Percentiles rank a stretch among this genome's conserved stretches.
phyloP scores from a whole-genome alignment of 2,113 vertebrate species.

The Eudyptes chrysolophus region DNA sequence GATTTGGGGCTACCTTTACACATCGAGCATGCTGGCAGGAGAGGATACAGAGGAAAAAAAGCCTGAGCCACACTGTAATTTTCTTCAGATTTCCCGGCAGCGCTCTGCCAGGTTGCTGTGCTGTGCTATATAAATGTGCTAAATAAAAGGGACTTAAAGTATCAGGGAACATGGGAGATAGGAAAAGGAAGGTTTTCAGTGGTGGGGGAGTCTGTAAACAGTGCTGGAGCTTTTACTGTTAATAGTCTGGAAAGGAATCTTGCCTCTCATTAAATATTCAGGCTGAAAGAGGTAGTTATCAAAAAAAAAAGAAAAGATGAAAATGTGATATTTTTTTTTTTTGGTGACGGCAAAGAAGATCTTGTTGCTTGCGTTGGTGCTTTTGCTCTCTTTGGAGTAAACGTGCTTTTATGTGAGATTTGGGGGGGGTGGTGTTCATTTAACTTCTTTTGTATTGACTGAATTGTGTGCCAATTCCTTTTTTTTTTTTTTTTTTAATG shows the following conservation, averaged over 20 bases:
- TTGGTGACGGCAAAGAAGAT: neutral
- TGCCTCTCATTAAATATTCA: neutral
- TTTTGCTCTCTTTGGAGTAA: neutral
- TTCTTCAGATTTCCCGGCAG: neutral
- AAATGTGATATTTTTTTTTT: neutral
- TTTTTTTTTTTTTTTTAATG: neutral
- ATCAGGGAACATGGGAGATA: neutral
- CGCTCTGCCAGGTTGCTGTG: neutral
- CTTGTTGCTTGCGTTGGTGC: neutral
- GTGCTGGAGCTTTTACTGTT: neutral
- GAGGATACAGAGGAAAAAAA: neutral
- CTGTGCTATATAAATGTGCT: neutral
- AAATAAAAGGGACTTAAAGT: neutral
- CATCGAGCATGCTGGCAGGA: accelerated
- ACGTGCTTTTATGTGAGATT: neutral
- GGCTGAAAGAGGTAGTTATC: neutral
- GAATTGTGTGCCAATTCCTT: neutral
- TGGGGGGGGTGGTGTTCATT: neutral
- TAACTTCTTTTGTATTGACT: neutral
- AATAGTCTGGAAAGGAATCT: neutral
- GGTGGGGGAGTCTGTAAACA: neutral
- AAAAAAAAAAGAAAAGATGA: neutral
- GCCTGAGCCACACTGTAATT: neutral
- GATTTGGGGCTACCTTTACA: neutral
- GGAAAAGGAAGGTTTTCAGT: neutral